Base-by-base conservation (phyloP, 1,140 invertebrate species). In the Drosophila lacertosa region DNA sequence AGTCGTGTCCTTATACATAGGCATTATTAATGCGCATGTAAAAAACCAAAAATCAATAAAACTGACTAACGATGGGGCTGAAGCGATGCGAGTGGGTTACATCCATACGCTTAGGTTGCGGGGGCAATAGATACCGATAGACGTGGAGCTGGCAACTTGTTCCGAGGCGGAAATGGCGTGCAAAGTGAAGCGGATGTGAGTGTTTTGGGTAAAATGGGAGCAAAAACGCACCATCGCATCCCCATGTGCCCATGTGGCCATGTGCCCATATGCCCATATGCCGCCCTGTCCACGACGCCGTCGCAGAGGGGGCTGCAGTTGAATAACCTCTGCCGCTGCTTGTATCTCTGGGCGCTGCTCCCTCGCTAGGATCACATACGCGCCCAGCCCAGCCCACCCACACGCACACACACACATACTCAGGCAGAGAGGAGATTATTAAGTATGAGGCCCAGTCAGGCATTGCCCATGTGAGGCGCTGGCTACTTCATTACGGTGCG, bases 401-500 rank as follows among this genome's bases (percentile, higher is more conserved):
- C 50, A 68, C 29, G 35, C 18, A 47, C 16, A 35, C 35, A 48
- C 62, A 51, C 58, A 58, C 42, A 39, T 13, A 32, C 32, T 33
- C 13, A 48, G 18, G 22, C 16, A 22, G 32, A 40, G 42, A 86
- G 82, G 33, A 84, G 82, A 88, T 84, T 84, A 84, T 84, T 84
- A 70, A 70, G 67, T 64, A 84, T 88, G 81, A 84, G 82, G 77
- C 82, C 86, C 81, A 88, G 81, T 84, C 81, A 84, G 81, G 73
- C 81, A 88, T 86, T 86, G 81, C 82, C 81, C 86, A 86, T 86
- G 88, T 82, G 65, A 70, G 66, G 81, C 77, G 71, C 66, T 47
- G 82, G 82, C 81, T 84, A 84, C 81, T 84, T 84, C 81, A 84
- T 86, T 84, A 84, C 81, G 77, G 77, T 88, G 81, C 81, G 81